Evolutionary conservation across 2,888 invertebrate genomes (phyloP).

Genomic region (Dolichomitus sp.): DNA sequence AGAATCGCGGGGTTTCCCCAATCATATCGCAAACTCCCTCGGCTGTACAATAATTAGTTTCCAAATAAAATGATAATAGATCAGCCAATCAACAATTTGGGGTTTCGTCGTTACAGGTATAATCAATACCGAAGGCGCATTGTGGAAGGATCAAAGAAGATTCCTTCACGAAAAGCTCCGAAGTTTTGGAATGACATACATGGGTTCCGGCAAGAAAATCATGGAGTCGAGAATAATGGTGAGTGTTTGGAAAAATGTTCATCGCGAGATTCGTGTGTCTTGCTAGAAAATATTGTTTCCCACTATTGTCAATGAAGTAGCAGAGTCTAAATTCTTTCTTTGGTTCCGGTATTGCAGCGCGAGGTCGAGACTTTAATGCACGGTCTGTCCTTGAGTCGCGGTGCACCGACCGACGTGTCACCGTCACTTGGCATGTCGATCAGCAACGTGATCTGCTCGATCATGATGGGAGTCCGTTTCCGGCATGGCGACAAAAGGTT

Average conservation of each 20-base stretch:
- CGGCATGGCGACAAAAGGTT: conserved; percentile 92
- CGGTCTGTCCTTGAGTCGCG: conserved; percentile 89
- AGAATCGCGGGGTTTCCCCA: not conserved
- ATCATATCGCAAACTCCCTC: not conserved
- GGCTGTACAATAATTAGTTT: not conserved
- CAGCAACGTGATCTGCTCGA: conserved; percentile 96
- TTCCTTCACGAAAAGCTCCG: conserved; percentile 95
- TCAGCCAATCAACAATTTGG: not conserved
- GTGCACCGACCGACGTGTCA: conserved; percentile 92
- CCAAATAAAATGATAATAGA: not conserved
- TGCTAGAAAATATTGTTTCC: conserved; percentile 3
- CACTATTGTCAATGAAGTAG: not conserved
- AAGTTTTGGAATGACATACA: conserved; percentile 95
- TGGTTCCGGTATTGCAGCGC: conserved; percentile 81
- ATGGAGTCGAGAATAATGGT: conserved; percentile 96
- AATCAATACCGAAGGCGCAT: conserved; percentile 94
- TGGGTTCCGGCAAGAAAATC: conserved; percentile 92
- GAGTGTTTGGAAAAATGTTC: conserved; percentile 75
- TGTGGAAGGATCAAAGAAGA: conserved; percentile 96
- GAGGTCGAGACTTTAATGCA: conserved; percentile 93
- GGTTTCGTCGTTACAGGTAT: conserved; percentile 89
- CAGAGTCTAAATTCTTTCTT: conserved; percentile 11
- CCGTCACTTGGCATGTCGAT: conserved; percentile 93
- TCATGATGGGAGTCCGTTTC: conserved; percentile 96
- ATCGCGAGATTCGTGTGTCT: not conserved